A percentile compares a stretch with the other conserved stretches of the same genome.
Evolutionary conservation across 2,113 vertebrate genomes (phyloP).

Genomic region (Mellivora capensis): DNA sequence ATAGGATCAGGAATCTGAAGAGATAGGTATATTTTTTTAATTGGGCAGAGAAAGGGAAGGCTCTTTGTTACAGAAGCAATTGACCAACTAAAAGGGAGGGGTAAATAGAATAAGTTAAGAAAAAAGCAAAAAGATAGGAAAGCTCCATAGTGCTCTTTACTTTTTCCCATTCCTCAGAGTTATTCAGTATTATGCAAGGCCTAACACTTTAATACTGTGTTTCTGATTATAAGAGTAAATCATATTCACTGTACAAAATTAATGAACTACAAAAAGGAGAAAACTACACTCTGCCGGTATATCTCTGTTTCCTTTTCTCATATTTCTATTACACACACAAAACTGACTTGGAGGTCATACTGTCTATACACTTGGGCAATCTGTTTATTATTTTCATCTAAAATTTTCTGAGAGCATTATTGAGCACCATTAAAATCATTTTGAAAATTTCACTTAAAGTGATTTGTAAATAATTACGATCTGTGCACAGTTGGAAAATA

Average conservation of each 20-base stretch:
- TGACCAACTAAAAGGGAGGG: not conserved
- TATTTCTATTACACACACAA: not conserved
- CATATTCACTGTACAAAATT: not conserved
- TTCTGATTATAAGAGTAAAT: not conserved
- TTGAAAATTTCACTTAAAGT: slow-evolving; percentile 13
- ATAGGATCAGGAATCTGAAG: not conserved
- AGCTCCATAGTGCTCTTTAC: not conserved
- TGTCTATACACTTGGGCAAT: not conserved
- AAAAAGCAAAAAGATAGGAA: not conserved
- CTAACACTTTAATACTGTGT: not conserved
- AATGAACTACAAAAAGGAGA: not conserved
- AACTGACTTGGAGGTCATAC: not conserved
- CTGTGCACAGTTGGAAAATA: not conserved
- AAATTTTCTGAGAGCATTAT: not conserved
- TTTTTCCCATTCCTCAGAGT: not conserved
- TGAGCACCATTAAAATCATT: not conserved
- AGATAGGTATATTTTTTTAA: not conserved
- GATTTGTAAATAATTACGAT: not conserved
- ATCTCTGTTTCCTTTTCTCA: not conserved
- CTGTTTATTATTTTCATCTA: not conserved
- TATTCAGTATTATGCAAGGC: not conserved
- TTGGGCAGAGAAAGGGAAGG: not conserved
- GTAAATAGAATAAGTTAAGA: not conserved
- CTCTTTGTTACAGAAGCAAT: not conserved
- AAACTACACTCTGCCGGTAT: not conserved